Base-by-base conservation (phyloP, 2,113 vertebrate genomes). In the Lasiurus borealis region DNA sequence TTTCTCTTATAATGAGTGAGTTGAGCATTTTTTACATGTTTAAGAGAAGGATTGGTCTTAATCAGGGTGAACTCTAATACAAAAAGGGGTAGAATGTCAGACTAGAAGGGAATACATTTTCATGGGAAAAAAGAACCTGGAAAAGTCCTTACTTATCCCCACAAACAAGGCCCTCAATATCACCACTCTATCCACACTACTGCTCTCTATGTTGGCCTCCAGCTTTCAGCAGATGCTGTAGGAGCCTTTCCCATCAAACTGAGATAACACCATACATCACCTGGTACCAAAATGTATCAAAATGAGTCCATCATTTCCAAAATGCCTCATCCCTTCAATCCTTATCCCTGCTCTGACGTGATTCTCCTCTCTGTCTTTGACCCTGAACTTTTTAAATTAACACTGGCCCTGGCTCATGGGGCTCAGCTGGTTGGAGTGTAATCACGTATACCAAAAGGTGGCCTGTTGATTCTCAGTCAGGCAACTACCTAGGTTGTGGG, bases 31-130 rank as follows among this genome's bases (percentile, higher is more conserved):
- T 78, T 54, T 7, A 52, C 19, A 40, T 80, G 18, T 94, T 85
- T 85, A 93, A 75, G 34, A 72, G 87, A 75, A 93, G n/a, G 66
- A 31, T 25, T 90, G 10, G 6, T 76, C 9, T 95, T 77, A 95
- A 71, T 64, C 27, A 48, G 4, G 84, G 44, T 7, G 31, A 68
- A 71, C 15, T 48, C 19, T 68, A 40, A 36, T 62, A 21, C 73
- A 12, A 11, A 34, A 87, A 76, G 62, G 31, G 4, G 23, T 57
- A 87, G 2, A 62, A 80, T 25, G 11, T 50, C 14, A 66, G 62
- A 86, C 9, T 25, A 80, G 34, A 29, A 13, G 15, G 4, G 14
- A 52, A 40, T 40, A 40, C 31, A 75, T 87, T 89, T 54, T 40
- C 46, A 87, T 40, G 10, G 44, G 15, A 29, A 62, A 78, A 59